Percentiles rank a stretch among this genome's conserved stretches.
Conservation (phyloP, 2,888 invertebrate species). For the Chironomus riparius region DNA sequence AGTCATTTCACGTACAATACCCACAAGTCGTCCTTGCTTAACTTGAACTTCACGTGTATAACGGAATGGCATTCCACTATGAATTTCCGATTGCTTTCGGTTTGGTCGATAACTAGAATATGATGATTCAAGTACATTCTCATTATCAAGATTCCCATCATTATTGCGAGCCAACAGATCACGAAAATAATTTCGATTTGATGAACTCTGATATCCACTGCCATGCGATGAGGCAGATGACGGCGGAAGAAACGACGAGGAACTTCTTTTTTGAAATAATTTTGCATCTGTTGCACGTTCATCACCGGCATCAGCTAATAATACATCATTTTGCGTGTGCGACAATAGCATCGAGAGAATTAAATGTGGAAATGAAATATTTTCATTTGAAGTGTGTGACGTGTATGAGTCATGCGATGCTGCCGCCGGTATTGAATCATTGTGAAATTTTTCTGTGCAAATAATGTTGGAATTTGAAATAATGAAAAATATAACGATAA, state of each 20-base stretch:
- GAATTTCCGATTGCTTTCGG: background rate
- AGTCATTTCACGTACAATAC: slow-evolving; percentile 54
- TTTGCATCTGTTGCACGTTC: slow-evolving; percentile 22
- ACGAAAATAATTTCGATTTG: slow-evolving; percentile 15
- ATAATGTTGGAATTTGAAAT: background rate
- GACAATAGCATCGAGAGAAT: background rate
- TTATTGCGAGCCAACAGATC: background rate
- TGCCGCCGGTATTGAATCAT: background rate
- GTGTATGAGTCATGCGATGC: background rate
- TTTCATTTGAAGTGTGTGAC: background rate
- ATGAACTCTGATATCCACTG: background rate
- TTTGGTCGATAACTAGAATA: background rate
- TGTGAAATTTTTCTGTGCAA: background rate
- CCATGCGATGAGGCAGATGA: background rate
- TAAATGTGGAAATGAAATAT: too few relatives aligned
- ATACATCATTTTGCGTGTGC: background rate
- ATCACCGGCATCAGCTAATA: slow-evolving; percentile 4
- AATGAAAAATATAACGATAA: background rate
- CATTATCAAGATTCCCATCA: background rate
- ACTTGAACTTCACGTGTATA: slow-evolving; percentile 47
- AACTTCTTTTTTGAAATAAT: background rate
- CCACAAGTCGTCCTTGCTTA: slow-evolving; percentile 59
- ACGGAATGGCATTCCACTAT: background rate
- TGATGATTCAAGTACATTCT: background rate
- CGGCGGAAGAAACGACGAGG: background rate